Conservation (phyloP, 2,888 invertebrate species). For the Metopia argyrocephala region DNA sequence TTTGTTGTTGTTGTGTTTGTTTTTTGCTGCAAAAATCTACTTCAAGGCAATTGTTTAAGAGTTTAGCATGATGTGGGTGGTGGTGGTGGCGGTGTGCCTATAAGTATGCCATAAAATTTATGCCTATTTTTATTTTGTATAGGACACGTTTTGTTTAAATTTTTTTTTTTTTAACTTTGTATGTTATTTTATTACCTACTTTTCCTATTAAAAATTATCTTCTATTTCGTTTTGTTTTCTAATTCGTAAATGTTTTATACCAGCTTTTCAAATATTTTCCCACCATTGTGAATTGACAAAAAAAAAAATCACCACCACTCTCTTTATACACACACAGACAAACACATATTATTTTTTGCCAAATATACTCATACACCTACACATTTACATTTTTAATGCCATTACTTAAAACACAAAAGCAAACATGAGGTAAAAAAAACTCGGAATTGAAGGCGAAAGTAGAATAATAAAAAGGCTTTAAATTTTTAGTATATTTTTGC, state of each 20-base stretch:
- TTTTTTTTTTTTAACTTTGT: constrained; percentile 9
- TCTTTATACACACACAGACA: not conserved
- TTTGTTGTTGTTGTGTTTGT: not conserved
- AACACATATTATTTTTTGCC: not conserved
- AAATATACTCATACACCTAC: not conserved
- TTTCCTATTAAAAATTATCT: not conserved
- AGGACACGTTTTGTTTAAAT: constrained; percentile 1
- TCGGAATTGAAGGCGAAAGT: not conserved
- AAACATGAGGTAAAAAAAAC: not conserved
- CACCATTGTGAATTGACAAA: constrained; percentile 37
- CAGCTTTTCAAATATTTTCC: constrained; percentile 39
- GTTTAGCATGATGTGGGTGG: too few relatives aligned
- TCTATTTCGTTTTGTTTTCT: constrained; percentile 44
- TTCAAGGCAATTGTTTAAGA: too few relatives aligned
- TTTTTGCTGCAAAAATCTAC: constrained; percentile 14
- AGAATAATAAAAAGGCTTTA: not conserved
- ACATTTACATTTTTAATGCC: not conserved
- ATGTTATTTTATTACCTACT: not conserved
- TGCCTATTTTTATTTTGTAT: not conserved
- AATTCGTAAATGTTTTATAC: not conserved
- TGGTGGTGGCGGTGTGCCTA: too few relatives aligned
- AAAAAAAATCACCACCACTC: too few relatives aligned
- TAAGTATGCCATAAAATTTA: not conserved
- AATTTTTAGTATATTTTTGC: constrained; percentile 32
- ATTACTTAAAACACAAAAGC: not conserved